phyloP scores from a whole-genome alignment of 2,113 vertebrate species.

The Egretta garzetta region DNA sequence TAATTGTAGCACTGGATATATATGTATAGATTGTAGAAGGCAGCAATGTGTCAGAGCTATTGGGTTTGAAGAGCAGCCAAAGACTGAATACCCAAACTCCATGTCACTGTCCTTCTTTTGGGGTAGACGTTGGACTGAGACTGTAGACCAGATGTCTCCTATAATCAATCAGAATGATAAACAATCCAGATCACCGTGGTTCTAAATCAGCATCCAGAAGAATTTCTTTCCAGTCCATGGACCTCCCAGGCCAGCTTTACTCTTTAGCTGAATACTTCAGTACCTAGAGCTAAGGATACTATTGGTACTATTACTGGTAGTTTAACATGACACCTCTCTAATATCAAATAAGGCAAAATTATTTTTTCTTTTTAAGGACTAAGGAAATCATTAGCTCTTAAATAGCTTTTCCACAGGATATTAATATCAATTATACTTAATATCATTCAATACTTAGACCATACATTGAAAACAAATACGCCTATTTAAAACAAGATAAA shows the following conservation, averaged over 20 bases:
- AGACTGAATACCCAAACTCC: background rate
- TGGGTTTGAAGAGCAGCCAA: background rate
- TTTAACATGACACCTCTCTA: background rate
- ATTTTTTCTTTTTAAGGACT: background rate
- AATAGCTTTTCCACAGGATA: background rate
- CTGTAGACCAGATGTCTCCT: background rate
- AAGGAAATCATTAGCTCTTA: background rate
- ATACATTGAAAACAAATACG: background rate
- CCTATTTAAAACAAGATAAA: background rate
- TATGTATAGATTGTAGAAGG: background rate
- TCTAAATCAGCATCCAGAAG: background rate
- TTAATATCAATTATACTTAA: background rate
- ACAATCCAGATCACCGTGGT: background rate
- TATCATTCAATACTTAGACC: background rate
- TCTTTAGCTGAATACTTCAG: background rate
- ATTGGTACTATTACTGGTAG: background rate
- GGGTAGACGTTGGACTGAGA: background rate
- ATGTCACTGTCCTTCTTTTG: background rate
- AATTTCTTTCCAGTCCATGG: background rate
- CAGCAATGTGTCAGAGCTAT: background rate
- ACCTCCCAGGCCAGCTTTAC: background rate
- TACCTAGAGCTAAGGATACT: background rate
- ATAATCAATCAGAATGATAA: background rate
- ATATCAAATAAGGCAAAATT: background rate
- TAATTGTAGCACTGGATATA: background rate